Base-by-base conservation (phyloP, 2,888 invertebrate genomes). In the Dynastes hyllus region DNA sequence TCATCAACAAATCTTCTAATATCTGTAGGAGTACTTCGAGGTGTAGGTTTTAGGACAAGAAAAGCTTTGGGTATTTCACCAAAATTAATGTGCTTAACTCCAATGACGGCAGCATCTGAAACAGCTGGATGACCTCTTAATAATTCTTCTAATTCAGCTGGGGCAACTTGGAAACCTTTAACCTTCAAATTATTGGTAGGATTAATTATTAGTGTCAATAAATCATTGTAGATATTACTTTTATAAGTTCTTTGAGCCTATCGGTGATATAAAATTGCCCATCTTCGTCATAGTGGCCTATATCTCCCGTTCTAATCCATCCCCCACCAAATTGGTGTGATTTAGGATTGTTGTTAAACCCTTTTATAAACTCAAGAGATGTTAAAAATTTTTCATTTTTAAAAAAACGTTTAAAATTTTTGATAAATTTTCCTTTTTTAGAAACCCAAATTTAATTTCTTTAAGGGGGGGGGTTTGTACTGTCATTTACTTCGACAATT, bases 91-190 rank as follows among this genome's bases (percentile, higher is more conserved):
- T 96, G 93, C 0, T 94, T 93, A 16, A 95, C 88, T 0, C 96
- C 97, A 80, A 97, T 90, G 0, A 98, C 97, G 0, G 95, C 97
- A 0, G 94, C 95, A 84, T 98, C 97, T 11, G 90, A 87, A 0
- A 98, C 91, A 37, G 91, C 92, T 0, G 95, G 94, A 88, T 95
- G 94, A 63, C 92, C 91, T 79, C 94, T 91, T 0, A 96, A 85
- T 3, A 95, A 85, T 73, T 91, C 93, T 88, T 97, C 97, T 37
- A 97, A 87, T 88, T 97, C 97, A 0, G 97, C 97, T 27, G 97
- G 97, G 9, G 97, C 93, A 6, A 97, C 97, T 92, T 96, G 92
- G 85, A 90, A 92, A 0, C 90, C 93, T 87, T 92, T 92, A 22
- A 85, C 85, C 83, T 83, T 51, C 67, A 63, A 77, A 73, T 76